Base-by-base conservation (phyloP, 1,140 invertebrate species). In the Meloidogyne floridensis region DNA sequence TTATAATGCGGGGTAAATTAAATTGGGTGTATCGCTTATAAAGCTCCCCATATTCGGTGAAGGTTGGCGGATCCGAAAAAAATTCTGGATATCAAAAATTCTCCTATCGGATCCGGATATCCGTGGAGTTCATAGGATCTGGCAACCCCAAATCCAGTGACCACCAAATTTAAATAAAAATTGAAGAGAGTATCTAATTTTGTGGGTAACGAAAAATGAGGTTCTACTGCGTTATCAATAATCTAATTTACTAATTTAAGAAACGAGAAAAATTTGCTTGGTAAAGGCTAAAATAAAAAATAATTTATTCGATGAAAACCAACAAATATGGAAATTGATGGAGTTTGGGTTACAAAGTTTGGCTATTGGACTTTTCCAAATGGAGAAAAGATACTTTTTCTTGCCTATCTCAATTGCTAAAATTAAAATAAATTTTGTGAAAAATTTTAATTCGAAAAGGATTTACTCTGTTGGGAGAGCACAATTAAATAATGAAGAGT, bases 311-410 rank as follows among this genome's bases (percentile, higher is more conserved):
- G 6, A n/a, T 65, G 6, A 65, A 65, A 11, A 65, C n/a, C 5
- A 13, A 6, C 59, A 65, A 65, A 18, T n/a, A n/a, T 74, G 72
- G 72, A 54, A 74, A 54, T 47, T 54, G n/a, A 74, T 54, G 6
- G 72, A 74, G 18, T 74, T 74, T 54, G 72, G 72, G 5, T 18
- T 74, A 18, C 72, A 74, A 54, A 74, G n/a, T 15, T 54, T 74
- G 11, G 72, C 72, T 47, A 7, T 54, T n/a, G n/a, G 43, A 1
- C n/a, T 74, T 6, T 74, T 6, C 18, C 72, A 54, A 7, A 54
- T 54, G 13, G 43, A 47, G 18, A 54, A n/a, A 54, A 7, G 15
- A 74, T 47, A 6, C 15, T 18, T 74, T 47, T 74, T 18, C 18
- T 74, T 74, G 5, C 72, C 72, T 18, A 20, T 54, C 8, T 47